phyloP scores from a whole-genome alignment of 1,140 invertebrate genomes.

The Lordiphosa clarofinis region DNA sequence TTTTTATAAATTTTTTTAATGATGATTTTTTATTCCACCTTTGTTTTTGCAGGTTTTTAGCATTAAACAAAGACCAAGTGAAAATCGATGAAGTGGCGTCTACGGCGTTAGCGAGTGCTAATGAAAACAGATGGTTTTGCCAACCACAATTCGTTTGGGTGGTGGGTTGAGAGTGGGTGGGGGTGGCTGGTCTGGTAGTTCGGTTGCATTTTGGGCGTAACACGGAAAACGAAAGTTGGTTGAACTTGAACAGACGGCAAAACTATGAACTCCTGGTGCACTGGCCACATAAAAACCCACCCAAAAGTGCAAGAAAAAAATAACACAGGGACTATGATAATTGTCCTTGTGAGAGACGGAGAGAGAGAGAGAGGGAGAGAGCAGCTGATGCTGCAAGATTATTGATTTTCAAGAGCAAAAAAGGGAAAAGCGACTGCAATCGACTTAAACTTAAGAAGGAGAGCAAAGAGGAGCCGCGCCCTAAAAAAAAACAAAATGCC shows the following conservation, averaged over 20 bases:
- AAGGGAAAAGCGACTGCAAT: slow-evolving; percentile 1
- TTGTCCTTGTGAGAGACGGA: slow-evolving; percentile 49
- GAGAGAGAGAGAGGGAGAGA: slow-evolving; percentile 6
- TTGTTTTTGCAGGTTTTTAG: too few relatives aligned
- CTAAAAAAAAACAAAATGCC: not conserved
- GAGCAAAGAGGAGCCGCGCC: slow-evolving; percentile 32
- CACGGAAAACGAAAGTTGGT: slow-evolving; percentile 72
- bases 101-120: not conserved
- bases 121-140: slow-evolving; percentile 39
- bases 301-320: slow-evolving; percentile 34
- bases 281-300: slow-evolving; percentile 20
- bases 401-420: slow-evolving; percentile 61
- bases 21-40: too few relatives aligned
- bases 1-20: not conserved
- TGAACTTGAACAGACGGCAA: slow-evolving; percentile 56
- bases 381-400: slow-evolving; percentile 31
- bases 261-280: slow-evolving; percentile 15
- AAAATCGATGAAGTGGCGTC: slow-evolving; percentile 32
- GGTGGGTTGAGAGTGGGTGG: not conserved
- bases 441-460: not conserved
- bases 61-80: slow-evolving; percentile 25
- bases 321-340: slow-evolving; percentile 31
- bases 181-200: slow-evolving; percentile 19
- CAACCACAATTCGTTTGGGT: slow-evolving; percentile 1
- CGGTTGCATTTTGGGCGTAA: slow-evolving; percentile 57